Evolutionary conservation across 2,888 invertebrate species (phyloP).

Genomic region (Perdita meconis): DNA sequence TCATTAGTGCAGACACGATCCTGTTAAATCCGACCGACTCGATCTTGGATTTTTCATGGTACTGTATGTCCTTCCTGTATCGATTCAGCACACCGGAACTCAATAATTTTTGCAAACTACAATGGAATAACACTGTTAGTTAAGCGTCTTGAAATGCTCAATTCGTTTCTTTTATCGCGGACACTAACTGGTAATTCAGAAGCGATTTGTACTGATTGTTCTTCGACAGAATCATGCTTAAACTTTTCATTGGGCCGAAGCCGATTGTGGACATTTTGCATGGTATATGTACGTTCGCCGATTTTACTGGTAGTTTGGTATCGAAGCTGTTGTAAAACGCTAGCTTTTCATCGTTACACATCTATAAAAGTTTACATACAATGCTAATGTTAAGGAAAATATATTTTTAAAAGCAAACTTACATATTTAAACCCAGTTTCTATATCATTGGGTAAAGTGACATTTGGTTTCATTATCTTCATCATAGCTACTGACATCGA

Average conservation of each 20-base stretch:
- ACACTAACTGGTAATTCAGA: constrained; percentile 74
- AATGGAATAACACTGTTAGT: constrained; percentile 10
- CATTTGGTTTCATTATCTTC: constrained; percentile 52
- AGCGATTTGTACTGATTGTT: constrained; percentile 68
- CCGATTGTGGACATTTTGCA: constrained; percentile 66
- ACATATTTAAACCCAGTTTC: constrained; percentile 48
- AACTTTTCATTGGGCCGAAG: constrained; percentile 65
- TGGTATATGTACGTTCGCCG: constrained; percentile 41
- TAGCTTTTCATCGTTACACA: constrained; percentile 38
- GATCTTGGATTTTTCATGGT: background rate
- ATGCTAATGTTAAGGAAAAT: background rate
- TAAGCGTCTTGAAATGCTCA: too few species aligned
- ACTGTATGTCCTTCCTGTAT: constrained; percentile 15
- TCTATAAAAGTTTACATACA: constrained; percentile 19
- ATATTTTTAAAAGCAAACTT: background rate
- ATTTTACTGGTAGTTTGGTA: constrained; percentile 40
- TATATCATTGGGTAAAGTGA: constrained; percentile 54
- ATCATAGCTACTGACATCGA: constrained; percentile 46
- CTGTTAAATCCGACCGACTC: constrained; percentile 45
- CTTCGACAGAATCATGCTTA: constrained; percentile 69
- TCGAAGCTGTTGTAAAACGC: constrained; percentile 57
- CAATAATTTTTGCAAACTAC: constrained; percentile 63
- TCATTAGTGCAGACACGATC: constrained; percentile 38
- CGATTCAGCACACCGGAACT: constrained; percentile 69
- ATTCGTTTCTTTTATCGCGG: too few species aligned